Conservation (phyloP, 2,888 invertebrate genomes). For the Scaptodrosophila latifasciaeformis region DNA sequence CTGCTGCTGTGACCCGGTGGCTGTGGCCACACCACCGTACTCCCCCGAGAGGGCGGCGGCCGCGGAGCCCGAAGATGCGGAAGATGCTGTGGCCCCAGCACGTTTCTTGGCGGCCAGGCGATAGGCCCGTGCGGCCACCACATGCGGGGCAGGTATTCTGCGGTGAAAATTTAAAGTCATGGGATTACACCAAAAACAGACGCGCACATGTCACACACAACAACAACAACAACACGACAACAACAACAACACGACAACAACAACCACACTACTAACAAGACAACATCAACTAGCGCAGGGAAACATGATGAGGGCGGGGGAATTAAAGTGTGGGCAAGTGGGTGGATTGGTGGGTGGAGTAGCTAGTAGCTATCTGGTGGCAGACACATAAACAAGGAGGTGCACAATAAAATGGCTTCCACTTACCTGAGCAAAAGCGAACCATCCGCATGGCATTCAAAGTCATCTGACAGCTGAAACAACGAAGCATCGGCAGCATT, state of each 20-base stretch:
- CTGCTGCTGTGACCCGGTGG: slow-evolving; percentile 38
- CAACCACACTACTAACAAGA: too few species aligned
- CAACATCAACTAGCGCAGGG: too few species aligned
- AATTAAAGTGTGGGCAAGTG: too few species aligned
- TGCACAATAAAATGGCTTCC: not conserved
- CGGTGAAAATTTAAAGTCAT: slow-evolving; percentile 30
- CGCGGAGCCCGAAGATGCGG: slow-evolving; percentile 40
- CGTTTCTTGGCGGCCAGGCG: slow-evolving; percentile 75
- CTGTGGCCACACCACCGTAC: too few species aligned
- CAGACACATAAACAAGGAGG: not conserved
- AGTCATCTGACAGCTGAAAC: slow-evolving; percentile 73
- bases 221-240: slow-evolving; percentile 14
- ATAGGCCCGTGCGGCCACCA: slow-evolving; percentile 78
- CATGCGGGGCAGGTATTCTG: slow-evolving; percentile 78
- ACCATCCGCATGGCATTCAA: slow-evolving; percentile 78
- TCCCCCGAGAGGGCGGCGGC: too few species aligned
- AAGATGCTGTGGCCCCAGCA: slow-evolving; percentile 46
- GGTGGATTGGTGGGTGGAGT: too few species aligned
- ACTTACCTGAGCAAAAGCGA: slow-evolving; percentile 79
- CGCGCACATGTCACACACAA: slow-evolving; percentile 35
- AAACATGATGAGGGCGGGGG: not conserved
- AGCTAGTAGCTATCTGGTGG: too few species aligned
- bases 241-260: too few species aligned
- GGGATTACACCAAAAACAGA: slow-evolving; percentile 33
- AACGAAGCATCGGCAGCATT: slow-evolving; percentile 52